Percentiles rank a stretch among this genome's conserved stretches.
These are phyloP conservation scores for Pseudocheirus occidentalis DNA, from an alignment of 2,797 vertebrate species.

Conservation along the genomic window DNA sequence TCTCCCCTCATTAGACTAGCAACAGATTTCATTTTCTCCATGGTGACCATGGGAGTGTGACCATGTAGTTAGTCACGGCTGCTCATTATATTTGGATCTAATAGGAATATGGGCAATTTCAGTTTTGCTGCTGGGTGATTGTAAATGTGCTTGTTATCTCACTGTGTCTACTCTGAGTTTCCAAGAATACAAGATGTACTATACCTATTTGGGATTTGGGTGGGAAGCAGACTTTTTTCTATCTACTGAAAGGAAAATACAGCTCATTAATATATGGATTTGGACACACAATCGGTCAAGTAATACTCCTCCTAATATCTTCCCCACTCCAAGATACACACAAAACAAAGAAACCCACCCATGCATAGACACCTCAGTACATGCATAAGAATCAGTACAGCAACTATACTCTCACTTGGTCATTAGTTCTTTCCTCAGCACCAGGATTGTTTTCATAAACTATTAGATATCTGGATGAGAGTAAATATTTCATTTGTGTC, in stretches of 20 bases:
- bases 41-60: slow-evolving; percentile 7
- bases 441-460: not conserved
- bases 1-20: slow-evolving; percentile 61
- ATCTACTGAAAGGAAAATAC: slow-evolving; percentile 3
- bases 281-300: not conserved
- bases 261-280: not conserved
- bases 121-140: slow-evolving; percentile 22
- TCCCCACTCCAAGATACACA: not conserved
- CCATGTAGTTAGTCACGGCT: slow-evolving; percentile 1
- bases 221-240: not conserved
- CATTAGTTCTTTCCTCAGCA: not conserved
- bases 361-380: not conserved
- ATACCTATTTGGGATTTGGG: slow-evolving; percentile 7
- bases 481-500: not conserved
- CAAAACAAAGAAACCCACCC: not conserved
- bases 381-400: not conserved
- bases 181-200: slow-evolving; percentile 1
- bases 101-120: slow-evolving; percentile 40
- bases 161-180: slow-evolving; percentile 40
- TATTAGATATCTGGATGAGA: not conserved
- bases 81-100: slow-evolving; percentile 56
- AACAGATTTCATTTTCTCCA: slow-evolving; percentile 35
- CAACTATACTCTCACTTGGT: not conserved
- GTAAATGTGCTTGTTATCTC: slow-evolving; percentile 58
- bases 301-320: not conserved